Conservation (phyloP, 2,113 vertebrate species). For the Stigmatopora nigra region DNA sequence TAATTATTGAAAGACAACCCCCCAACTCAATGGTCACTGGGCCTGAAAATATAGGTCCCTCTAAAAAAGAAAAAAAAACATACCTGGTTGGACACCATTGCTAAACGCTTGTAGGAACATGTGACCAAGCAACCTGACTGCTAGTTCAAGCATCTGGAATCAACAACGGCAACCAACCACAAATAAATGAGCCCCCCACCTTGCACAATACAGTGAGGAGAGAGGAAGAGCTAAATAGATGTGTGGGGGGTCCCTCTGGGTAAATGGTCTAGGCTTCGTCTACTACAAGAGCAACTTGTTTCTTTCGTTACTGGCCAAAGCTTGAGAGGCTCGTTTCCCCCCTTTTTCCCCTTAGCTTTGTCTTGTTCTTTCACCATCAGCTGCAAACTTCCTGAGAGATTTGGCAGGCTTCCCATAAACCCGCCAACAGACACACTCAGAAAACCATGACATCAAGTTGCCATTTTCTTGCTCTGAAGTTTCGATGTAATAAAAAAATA, state of each 20-base stretch:
- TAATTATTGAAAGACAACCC: slow-evolving; percentile 23
- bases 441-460: not conserved
- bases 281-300: slow-evolving; percentile 58
- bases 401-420: slow-evolving; percentile 33
- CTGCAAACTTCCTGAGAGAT: slow-evolving; percentile 60
- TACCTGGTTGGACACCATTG: slow-evolving; percentile 47
- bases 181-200: slow-evolving; percentile 48
- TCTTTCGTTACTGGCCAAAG: slow-evolving; percentile 59
- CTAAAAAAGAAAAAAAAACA: not conserved
- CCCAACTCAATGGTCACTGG: not conserved
- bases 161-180: slow-evolving; percentile 48
- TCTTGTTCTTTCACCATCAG: slow-evolving; percentile 33
- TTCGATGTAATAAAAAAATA: not conserved
- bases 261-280: slow-evolving; percentile 46
- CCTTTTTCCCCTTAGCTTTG: slow-evolving; percentile 20
- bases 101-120: slow-evolving; percentile 51
- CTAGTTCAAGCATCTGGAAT: slow-evolving; percentile 65
- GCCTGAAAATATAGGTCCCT: slow-evolving; percentile 22
- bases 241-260: slow-evolving; percentile 16
- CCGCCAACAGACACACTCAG: slow-evolving; percentile 15
- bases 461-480: not conserved
- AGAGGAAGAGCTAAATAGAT: slow-evolving; percentile 31
- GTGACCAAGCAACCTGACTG: slow-evolving; percentile 68
- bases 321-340: slow-evolving; percentile 16
- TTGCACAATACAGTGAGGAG: slow-evolving; percentile 35